These are phyloP conservation scores for Hermatobates lingyangjiaoensis DNA, from an alignment of 1,140 invertebrate species.

Conservation along the genomic window DNA sequence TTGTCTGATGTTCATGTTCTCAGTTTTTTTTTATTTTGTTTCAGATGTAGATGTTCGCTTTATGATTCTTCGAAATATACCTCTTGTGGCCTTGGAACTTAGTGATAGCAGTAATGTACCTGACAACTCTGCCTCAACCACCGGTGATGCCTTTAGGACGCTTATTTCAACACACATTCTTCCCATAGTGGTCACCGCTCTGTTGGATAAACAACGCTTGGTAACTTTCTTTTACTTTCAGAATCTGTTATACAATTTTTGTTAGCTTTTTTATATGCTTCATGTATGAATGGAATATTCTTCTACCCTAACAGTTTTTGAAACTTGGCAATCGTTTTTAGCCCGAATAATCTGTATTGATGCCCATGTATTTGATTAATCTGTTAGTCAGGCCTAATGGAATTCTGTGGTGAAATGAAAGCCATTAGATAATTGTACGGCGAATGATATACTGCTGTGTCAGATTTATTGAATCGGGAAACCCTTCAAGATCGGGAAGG, in stretches of 20 bases:
- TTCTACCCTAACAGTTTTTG: neutral
- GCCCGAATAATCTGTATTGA: too few species aligned
- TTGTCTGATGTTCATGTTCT: too few species aligned
- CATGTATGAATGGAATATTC: neutral
- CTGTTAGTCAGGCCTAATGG: too few species aligned
- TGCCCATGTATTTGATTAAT: too few species aligned
- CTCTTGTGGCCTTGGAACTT: constrained; percentile 35
- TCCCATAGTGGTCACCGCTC: constrained; percentile 36
- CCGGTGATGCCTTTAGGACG: constrained; percentile 22
- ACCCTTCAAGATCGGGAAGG: too few species aligned
- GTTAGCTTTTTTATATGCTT: neutral
- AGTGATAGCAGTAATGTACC: constrained; percentile 31
- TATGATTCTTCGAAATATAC: constrained; percentile 42
- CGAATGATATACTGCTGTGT: too few species aligned
- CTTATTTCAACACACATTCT: constrained; percentile 32
- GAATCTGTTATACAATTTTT: neutral
- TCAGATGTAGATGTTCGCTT: constrained; percentile 35
- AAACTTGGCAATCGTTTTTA: too few species aligned
- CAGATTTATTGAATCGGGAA: too few species aligned
- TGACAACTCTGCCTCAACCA: neutral
- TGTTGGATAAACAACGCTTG: constrained; percentile 25
- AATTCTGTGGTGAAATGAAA: too few species aligned
- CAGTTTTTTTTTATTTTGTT: constrained; percentile 16
- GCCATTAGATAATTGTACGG: too few species aligned
- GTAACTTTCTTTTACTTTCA: neutral